Evolutionary conservation across 2,888 invertebrate species (phyloP).

Genomic region (Trypoxylon attenuatum): DNA sequence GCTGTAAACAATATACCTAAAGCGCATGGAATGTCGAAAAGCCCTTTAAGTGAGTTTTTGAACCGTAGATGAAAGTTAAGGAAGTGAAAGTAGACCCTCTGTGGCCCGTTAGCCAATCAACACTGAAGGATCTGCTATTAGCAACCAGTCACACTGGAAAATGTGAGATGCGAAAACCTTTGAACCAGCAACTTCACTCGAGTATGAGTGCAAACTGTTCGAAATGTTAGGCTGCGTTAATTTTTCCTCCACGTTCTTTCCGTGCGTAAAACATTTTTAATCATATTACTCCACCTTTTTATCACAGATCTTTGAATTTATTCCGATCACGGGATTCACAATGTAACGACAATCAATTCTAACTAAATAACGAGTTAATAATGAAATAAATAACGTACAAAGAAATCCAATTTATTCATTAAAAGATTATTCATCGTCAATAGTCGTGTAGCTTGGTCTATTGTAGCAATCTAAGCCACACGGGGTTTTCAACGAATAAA

Average conservation of each 20-base stretch:
- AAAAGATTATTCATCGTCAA: neutral
- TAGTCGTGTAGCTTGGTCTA: neutral
- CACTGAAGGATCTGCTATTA: constrained; percentile 15
- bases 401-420: constrained; percentile 5
- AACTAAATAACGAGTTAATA: constrained; percentile 35
- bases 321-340: constrained; percentile 20
- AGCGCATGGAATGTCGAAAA: no score
- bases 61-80: constrained; percentile 26
- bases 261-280: no score
- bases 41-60: no score
- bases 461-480: neutral
- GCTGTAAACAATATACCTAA: no score
- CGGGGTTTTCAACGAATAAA: neutral
- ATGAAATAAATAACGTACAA: constrained; percentile 39
- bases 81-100: constrained; percentile 27
- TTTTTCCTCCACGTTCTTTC: no score
- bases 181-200: no score
- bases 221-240: no score
- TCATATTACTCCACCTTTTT: no score
- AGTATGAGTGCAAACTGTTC: no score
- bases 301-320: constrained; percentile 21
- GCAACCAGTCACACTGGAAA: constrained; percentile 20
- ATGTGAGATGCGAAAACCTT: constrained; percentile 9
- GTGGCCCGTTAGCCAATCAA: constrained; percentile 25
- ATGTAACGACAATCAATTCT: no score